Conservation (phyloP, 2,888 invertebrate genomes). For the Brachypalpus laphriformis region DNA sequence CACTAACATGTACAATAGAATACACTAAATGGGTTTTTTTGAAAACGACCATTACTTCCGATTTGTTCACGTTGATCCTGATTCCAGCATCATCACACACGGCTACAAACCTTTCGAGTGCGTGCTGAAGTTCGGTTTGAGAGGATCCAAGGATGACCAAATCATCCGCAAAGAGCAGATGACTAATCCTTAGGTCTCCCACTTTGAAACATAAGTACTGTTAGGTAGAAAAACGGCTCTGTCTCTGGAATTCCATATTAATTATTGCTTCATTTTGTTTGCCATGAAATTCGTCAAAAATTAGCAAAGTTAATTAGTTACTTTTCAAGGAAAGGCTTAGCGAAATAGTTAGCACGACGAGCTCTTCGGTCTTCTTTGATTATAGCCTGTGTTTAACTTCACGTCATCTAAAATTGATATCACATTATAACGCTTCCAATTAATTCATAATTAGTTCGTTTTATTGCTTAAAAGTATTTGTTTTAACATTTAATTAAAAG, state of each 20-base stretch:
- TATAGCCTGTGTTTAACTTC: not conserved
- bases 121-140: too few species aligned
- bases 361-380: not conserved
- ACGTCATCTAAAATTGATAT: not conserved
- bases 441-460: not conserved
- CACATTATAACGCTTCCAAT: not conserved
- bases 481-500: not conserved
- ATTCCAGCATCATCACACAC: too few species aligned
- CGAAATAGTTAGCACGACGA: constrained; percentile 7
- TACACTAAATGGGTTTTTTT: too few species aligned
- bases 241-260: constrained; percentile 10
- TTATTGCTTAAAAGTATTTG: not conserved
- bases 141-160: too few species aligned
- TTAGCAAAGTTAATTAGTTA: constrained; percentile 19
- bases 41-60: too few species aligned
- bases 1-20: too few species aligned
- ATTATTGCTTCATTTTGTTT: not conserved
- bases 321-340: constrained; percentile 9
- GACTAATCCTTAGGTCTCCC: too few species aligned
- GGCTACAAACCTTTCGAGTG: too few species aligned
- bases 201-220: too few species aligned
- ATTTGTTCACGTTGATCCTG: too few species aligned
- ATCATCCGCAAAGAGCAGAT: too few species aligned
- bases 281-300: not conserved
- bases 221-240: too few species aligned